Evolutionary conservation across 2,113 vertebrate genomes (phyloP), one percentile per base, ranked within the genome.

Genomic region (Carlito syrichta): DNA sequence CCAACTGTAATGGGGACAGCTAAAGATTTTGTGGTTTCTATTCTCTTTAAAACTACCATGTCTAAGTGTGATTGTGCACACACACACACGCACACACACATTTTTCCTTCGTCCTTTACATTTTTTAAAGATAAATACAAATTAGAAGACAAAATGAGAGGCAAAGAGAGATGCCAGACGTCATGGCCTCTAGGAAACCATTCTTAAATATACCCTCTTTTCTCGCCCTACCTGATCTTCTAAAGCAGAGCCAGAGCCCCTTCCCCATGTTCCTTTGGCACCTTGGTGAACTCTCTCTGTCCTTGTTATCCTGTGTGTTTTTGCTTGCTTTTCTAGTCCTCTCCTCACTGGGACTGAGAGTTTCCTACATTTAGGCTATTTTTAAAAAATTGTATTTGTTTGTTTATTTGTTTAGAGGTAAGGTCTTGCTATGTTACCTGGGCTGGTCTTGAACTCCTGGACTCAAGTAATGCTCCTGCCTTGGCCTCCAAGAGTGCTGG

Each of bases 121-220:
- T 60, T 77, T 63, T 78, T 84, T 76, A 76, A 82, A 92, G 12
- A 81, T 16, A 71, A 90, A 77, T 12, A 62, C 45, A 73, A 32
- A 40, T 91, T 48, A 91, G n/a, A 83, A 92, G 16, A 94, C 73
- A 23, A 88, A 76, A 32, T 35, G 8, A 71, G 38, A 79, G 68
- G 3, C 38, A 76, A 73, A 84, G 50, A 79, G 63, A 74, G 38
- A 69, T 25, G 66, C 17, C 52, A 50, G 35, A 25, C 48, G 23
- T 50, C 48, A 86, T 32, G 56, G 48, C 43, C 23, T 91, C 54
- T 71, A 62, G 27, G 30, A 8, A 74, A 10, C 45, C 38, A 48
- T 86, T 20, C 8, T 82, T 38, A 66, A 87, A 73, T 58, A 27
- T 16, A 4, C n/a, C 20, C 3, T 48, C 27, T 62, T 30, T 8